Evolutionary conservation across 2,888 invertebrate genomes (phyloP).

Genomic region (Galerucella calmariensis): DNA sequence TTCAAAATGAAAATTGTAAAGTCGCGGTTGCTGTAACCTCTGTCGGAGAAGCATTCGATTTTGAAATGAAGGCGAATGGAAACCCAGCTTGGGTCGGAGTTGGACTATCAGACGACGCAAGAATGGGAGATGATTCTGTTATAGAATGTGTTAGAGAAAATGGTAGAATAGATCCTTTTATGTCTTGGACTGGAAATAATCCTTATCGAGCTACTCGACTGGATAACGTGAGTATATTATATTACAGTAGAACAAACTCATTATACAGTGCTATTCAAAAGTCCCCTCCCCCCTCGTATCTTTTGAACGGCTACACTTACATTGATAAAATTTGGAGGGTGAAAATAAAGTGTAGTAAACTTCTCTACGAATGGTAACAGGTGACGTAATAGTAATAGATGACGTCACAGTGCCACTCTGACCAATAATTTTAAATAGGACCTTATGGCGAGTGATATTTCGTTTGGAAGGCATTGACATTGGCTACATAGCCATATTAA

Average conservation of each 20-base stretch:
- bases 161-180: constrained; percentile 69
- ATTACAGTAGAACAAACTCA: background rate
- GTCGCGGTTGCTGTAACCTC: constrained; percentile 73
- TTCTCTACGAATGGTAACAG: no score
- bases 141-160: constrained; percentile 79
- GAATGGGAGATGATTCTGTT: constrained; percentile 89
- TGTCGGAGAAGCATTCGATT: constrained; percentile 70
- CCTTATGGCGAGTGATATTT: no score
- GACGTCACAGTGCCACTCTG: no score
- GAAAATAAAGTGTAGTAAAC: no score
- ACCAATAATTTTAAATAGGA: no score
- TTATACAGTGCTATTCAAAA: no score
- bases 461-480: no score
- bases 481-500: no score
- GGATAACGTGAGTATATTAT: constrained; percentile 58
- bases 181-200: constrained; percentile 77
- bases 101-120: constrained; percentile 79
- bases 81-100: constrained; percentile 74
- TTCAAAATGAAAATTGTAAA: constrained; percentile 72
- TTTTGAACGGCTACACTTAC: no score
- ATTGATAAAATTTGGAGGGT: no score
- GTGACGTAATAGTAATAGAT: no score
- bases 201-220: constrained; percentile 60
- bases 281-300: no score
- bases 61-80: constrained; percentile 70